Conservation (phyloP, 2,888 invertebrate species). For the Hydrotaea diabolus region DNA sequence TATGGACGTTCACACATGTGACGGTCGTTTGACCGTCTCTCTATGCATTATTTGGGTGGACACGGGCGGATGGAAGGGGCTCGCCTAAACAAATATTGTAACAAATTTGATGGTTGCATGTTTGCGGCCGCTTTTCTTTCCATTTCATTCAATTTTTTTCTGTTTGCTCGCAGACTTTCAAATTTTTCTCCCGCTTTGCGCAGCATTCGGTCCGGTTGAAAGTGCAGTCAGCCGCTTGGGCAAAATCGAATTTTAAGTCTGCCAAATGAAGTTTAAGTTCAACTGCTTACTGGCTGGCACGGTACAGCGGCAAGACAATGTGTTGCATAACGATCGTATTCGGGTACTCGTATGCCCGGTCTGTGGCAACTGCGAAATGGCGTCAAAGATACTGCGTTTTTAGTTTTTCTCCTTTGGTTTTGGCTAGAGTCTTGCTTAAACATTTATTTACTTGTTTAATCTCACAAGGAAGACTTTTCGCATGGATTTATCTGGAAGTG, state of each 20-base stretch:
- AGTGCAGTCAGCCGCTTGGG: slow-evolving; percentile 31
- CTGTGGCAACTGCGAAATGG: neutral
- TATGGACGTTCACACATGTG: slow-evolving; percentile 11
- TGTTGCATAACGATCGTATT: slow-evolving; percentile 62
- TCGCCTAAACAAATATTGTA: slow-evolving; percentile 20
- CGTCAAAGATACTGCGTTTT: slow-evolving; percentile 3
- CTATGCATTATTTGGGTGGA: no score
- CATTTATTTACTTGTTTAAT: slow-evolving; percentile 29
- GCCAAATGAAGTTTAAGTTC: slow-evolving; percentile 66
- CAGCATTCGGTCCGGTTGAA: slow-evolving; percentile 29
- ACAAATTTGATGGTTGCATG: slow-evolving; percentile 37
- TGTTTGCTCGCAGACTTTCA: slow-evolving; percentile 40
- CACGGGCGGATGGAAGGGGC: neutral
- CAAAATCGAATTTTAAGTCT: slow-evolving; percentile 40
- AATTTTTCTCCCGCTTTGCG: slow-evolving; percentile 14
- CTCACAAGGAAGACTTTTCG: slow-evolving; percentile 54
- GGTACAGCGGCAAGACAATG: neutral
- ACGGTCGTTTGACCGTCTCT: neutral
- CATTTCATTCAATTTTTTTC: no score
- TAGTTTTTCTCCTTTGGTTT: neutral
- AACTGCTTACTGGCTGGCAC: slow-evolving; percentile 59
- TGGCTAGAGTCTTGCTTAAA: neutral
- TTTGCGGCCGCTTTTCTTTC: slow-evolving; percentile 17
- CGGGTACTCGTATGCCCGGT: neutral
- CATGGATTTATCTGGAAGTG: slow-evolving; percentile 10